phyloP scores from a whole-genome alignment of 2,888 invertebrate species.

The Thecocarcelia acutangulata region DNA sequence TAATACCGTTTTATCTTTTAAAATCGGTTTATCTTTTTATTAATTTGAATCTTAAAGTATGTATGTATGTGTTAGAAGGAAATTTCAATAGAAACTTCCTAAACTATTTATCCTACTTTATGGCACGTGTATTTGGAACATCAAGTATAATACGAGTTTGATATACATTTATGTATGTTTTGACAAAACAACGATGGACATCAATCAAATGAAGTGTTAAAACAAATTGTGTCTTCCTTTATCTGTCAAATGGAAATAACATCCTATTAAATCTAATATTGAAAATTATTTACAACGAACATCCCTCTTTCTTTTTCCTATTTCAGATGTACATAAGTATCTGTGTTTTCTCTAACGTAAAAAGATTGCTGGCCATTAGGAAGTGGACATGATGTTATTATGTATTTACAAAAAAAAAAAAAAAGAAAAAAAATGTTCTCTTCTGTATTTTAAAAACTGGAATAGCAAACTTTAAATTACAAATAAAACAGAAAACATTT shows the following conservation, averaged over 20 bases:
- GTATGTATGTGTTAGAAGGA: no score
- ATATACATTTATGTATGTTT: not conserved
- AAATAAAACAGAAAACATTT: constrained; percentile 17
- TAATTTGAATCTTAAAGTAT: no score
- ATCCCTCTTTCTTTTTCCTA: not conserved
- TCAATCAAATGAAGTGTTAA: constrained; percentile 28
- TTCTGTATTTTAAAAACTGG: not conserved
- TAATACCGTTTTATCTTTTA: no score
- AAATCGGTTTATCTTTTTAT: no score
- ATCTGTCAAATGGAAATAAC: constrained; percentile 1
- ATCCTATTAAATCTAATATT: constrained; percentile 17
- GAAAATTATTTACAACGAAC: constrained; percentile 7
- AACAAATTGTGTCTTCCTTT: constrained; percentile 17
- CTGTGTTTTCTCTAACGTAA: not conserved
- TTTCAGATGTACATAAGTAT: not conserved
- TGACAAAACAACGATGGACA: not conserved
- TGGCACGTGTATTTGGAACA: not conserved
- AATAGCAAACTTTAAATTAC: constrained; percentile 4
- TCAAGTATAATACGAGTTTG: not conserved
- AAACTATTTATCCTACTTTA: constrained; percentile 4
- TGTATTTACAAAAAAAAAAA: constrained; percentile 25
- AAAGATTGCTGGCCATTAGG: constrained; percentile 41
- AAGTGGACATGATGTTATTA: constrained; percentile 39
- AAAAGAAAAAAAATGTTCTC: constrained; percentile 1
- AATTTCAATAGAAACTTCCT: not conserved